phyloP scores from a whole-genome alignment of 2,113 vertebrate species.

The Vanacampus margaritifer region DNA sequence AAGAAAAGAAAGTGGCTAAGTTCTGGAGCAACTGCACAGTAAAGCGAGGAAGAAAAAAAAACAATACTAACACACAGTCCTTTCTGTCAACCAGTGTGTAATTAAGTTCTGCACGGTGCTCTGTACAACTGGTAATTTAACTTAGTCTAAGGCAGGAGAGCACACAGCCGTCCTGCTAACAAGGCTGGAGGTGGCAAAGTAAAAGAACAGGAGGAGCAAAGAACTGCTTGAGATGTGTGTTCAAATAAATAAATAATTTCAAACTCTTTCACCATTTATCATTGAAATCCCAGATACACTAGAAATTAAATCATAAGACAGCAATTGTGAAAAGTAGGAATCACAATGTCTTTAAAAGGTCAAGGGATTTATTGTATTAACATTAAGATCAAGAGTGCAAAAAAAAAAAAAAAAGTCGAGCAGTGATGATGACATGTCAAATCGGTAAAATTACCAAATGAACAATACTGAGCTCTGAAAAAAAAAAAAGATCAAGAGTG shows the following conservation, averaged over 20 bases:
- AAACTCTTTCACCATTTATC: not conserved
- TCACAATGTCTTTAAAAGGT: not conserved
- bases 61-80: slow-evolving; percentile 43
- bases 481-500: too few relatives aligned
- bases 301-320: not conserved
- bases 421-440: not conserved
- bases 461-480: too few relatives aligned
- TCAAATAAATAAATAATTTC: not conserved
- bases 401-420: too few relatives aligned
- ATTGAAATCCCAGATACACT: not conserved
- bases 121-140: slow-evolving; percentile 67
- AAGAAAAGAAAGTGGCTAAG: slow-evolving; percentile 11
- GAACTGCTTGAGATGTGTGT: not conserved
- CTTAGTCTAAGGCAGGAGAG: slow-evolving; percentile 54
- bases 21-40: not conserved
- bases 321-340: not conserved
- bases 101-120: slow-evolving; percentile 68
- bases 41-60: slow-evolving; percentile 4
- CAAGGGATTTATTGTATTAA: not conserved
- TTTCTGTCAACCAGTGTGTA: slow-evolving; percentile 64
- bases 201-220: not conserved
- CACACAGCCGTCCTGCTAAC: slow-evolving; percentile 23
- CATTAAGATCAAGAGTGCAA: not conserved
- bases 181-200: not conserved
- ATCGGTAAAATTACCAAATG: too few relatives aligned